Evolutionary conservation across 2,797 vertebrate species (phyloP).

Genomic region (Acanthurus lineatus): DNA sequence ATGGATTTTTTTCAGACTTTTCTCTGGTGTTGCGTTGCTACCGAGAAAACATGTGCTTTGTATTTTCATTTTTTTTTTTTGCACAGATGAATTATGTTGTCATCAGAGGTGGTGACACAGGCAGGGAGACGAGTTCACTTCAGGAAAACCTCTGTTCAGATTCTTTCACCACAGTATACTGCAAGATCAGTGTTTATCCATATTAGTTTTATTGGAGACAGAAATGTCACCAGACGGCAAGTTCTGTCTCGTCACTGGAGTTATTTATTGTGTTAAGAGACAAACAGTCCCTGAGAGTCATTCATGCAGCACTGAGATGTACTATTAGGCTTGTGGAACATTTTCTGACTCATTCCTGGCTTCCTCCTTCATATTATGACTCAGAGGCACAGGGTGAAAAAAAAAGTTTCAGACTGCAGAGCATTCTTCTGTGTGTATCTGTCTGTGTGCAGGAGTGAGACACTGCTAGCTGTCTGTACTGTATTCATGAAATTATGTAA

Average conservation of each 20-base stretch:
- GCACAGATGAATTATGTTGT: background rate
- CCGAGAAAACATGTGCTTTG: conserved; percentile 18
- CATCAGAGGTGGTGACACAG: background rate
- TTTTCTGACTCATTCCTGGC: conserved; percentile 91
- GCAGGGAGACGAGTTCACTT: conserved; percentile 14
- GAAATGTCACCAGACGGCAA: conserved; percentile 16
- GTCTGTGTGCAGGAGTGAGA: background rate
- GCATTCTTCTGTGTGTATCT: conserved; percentile 39
- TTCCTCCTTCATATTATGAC: conserved; percentile 87
- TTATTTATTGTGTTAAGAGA: conserved; percentile 58
- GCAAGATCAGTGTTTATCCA: conserved; percentile 18
- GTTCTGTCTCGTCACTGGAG: conserved; percentile 34
- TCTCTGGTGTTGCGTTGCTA: background rate
- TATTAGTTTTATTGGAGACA: conserved; percentile 3
- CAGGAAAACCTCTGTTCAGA: background rate
- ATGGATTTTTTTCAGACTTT: conserved; percentile 29
- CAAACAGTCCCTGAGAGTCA: conserved; percentile 69
- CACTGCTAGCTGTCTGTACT: background rate
- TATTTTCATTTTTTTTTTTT: conserved; percentile 10
- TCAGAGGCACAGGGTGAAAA: conserved; percentile 87
- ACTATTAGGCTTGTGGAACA: conserved; percentile 83
- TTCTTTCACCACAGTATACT: background rate
- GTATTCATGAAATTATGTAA: conserved; percentile 30
- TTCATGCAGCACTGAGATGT: conserved; percentile 73
- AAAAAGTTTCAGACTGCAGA: conserved; percentile 75